Conservation (phyloP, 1,140 invertebrate genomes). For the Brachionus rotundiformis region DNA sequence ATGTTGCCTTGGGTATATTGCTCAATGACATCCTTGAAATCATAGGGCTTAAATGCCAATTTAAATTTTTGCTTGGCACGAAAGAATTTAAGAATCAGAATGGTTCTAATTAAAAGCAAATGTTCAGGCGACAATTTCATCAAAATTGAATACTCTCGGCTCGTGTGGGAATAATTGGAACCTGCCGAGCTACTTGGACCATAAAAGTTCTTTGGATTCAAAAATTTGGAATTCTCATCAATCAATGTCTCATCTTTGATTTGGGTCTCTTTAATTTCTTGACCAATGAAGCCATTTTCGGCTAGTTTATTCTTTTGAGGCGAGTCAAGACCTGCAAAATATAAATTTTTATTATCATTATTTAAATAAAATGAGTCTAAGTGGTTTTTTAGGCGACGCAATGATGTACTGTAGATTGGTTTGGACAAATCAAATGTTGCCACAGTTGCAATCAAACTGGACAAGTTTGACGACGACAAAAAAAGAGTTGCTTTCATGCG, state of each 20-base stretch:
- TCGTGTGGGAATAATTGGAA: not conserved
- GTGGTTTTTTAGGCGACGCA: constrained; percentile 18
- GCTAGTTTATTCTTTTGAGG: not conserved
- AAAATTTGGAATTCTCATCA: constrained; percentile 13
- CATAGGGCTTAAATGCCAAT: constrained; percentile 43
- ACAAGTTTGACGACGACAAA: constrained; percentile 32
- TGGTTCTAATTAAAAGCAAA: constrained; percentile 33
- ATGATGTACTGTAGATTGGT: constrained; percentile 42
- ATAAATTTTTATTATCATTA: constrained; percentile 1
- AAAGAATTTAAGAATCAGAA: constrained; percentile 47
- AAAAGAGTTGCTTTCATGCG: constrained; percentile 37
- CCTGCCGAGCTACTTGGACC: not conserved
- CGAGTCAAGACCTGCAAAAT: constrained; percentile 24
- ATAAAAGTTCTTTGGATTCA: not conserved
- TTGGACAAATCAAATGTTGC: constrained; percentile 36
- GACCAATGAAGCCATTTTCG: not conserved
- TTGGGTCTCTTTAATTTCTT: not conserved
- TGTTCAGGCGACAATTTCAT: constrained; percentile 45
- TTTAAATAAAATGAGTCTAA: constrained; percentile 9
- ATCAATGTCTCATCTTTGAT: not conserved
- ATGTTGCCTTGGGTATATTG: constrained; percentile 51
- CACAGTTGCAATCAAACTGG: constrained; percentile 32
- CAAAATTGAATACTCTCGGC: constrained; percentile 8
- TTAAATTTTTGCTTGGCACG: constrained; percentile 46
- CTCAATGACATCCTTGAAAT: constrained; percentile 48